These are phyloP conservation scores for Eilema depressum DNA, from an alignment of 2,888 invertebrate genomes.

Conservation along the genomic window DNA sequence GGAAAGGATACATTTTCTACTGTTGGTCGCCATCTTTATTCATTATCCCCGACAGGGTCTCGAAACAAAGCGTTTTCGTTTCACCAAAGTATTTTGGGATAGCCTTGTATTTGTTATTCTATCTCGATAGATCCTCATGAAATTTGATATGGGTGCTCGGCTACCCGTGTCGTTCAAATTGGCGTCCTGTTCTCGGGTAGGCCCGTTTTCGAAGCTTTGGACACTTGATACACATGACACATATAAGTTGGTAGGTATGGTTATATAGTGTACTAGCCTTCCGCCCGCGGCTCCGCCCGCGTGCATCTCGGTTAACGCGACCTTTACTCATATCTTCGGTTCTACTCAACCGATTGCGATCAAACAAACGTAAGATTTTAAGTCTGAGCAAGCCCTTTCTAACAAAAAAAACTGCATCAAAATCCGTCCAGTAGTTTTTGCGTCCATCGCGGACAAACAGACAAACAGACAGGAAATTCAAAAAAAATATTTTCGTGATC, in stretches of 20 bases:
- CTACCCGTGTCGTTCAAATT: constrained; percentile 10
- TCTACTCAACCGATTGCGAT: too few species aligned
- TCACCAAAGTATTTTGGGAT: constrained; percentile 2
- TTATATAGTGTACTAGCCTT: too few species aligned
- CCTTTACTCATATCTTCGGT: too few species aligned
- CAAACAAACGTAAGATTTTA: too few species aligned
- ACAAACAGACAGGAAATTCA: too few species aligned
- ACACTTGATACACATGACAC: neutral
- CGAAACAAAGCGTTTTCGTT: neutral
- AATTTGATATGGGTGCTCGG: constrained; percentile 3
- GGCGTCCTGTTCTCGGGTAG: neutral
- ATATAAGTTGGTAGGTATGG: neutral
- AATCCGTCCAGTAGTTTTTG: too few species aligned
- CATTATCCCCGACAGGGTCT: neutral
- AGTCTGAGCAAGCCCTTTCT: too few species aligned
- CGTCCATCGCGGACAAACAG: too few species aligned
- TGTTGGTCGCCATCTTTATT: neutral
- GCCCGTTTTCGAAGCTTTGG: neutral
- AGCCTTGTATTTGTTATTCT: neutral
- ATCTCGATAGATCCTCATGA: neutral
- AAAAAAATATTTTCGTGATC: too few species aligned
- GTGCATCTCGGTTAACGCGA: too few species aligned
- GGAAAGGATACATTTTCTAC: neutral
- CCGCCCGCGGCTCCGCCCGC: too few species aligned
- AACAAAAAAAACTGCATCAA: too few species aligned